Evolutionary conservation across 37 sponge, comb jelly and placozoan species (phyloP).

Genomic region (Halichondria panicea): DNA sequence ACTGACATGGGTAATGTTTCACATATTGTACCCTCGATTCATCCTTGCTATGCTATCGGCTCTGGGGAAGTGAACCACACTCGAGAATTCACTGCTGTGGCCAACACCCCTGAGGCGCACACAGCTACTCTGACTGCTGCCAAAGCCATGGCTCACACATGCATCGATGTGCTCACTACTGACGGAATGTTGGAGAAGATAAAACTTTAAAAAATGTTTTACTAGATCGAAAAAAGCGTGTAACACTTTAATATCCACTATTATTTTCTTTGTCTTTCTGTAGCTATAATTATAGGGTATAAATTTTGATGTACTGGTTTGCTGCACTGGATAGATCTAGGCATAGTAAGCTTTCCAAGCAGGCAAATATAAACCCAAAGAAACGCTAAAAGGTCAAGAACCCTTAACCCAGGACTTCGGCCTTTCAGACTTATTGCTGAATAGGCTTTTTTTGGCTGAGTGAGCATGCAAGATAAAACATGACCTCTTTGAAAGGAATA

Average conservation of each 20-base stretch:
- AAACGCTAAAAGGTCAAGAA: too few relatives aligned
- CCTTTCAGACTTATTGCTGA: too few relatives aligned
- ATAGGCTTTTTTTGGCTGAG: too few relatives aligned
- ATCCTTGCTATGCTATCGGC: conserved; percentile 73
- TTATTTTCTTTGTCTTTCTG: too few relatives aligned
- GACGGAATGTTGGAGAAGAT: conserved; percentile 32
- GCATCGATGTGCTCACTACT: conserved; percentile 61
- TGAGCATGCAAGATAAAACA: too few relatives aligned
- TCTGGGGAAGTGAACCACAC: conserved; percentile 69
- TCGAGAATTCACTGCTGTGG: conserved; percentile 56
- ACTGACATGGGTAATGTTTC: conserved; percentile 97
- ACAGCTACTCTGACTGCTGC: conserved; percentile 53
- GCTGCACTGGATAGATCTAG: too few relatives aligned
- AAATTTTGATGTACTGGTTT: too few relatives aligned
- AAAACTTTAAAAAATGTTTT: conserved; percentile 24
- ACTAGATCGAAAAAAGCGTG: conserved; percentile 63
- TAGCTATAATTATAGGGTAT: too few relatives aligned
- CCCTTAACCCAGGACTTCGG: too few relatives aligned
- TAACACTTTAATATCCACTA: too few relatives aligned
- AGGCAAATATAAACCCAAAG: too few relatives aligned
- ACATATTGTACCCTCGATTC: conserved; percentile 78
- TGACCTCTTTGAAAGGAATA: conserved; percentile 11
- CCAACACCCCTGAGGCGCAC: conserved; percentile 69
- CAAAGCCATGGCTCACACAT: conserved; percentile 81
- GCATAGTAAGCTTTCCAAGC: too few relatives aligned